Conservation (phyloP, 2,797 vertebrate genomes). For the Catamblyrhynchus diadema region DNA sequence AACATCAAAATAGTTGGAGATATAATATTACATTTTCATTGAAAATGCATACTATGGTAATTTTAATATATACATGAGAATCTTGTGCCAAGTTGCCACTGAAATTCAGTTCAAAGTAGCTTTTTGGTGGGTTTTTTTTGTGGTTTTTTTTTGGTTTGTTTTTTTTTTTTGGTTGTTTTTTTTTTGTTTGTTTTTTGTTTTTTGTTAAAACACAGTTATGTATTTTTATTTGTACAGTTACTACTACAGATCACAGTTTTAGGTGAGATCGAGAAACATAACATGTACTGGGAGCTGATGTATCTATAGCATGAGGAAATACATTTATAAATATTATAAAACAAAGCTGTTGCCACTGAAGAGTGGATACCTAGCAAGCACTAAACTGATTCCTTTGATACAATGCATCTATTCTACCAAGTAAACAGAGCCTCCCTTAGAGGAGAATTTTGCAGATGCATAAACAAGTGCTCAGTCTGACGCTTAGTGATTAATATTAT, state of each 20-base stretch:
- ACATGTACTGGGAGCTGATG: not conserved
- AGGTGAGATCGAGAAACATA: not conserved
- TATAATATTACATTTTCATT: not conserved
- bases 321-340: not conserved
- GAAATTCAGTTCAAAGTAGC: not conserved
- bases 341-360: not conserved
- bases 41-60: not conserved
- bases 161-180: no score
- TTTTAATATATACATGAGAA: not conserved
- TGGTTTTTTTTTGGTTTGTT: no score
- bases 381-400: conserved; percentile 8
- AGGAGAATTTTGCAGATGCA: not conserved
- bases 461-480: not conserved
- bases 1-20: not conserved
- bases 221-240: not conserved
- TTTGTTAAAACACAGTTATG: not conserved
- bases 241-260: not conserved
- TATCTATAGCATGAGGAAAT: not conserved
- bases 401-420: not conserved
- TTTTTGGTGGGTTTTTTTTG: no score
- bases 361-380: not conserved
- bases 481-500: not conserved
- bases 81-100: not conserved
- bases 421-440: not conserved
- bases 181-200: no score